Percentiles rank a stretch among this genome's conserved stretches.
Conservation (phyloP, 2,888 invertebrate genomes). For the Synergus japonicus region DNA sequence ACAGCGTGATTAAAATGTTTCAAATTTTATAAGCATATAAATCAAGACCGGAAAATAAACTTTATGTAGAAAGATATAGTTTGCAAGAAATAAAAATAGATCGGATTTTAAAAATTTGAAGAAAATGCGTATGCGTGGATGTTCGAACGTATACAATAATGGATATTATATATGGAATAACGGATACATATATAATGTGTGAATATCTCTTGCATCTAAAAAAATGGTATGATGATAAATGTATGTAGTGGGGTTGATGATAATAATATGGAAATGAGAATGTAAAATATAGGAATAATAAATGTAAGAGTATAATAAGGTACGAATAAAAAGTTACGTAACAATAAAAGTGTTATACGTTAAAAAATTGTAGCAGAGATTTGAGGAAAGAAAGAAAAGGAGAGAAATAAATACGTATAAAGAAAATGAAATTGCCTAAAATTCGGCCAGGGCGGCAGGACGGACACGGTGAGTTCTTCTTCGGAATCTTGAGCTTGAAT, state of each 20-base stretch:
- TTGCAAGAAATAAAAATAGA: neutral
- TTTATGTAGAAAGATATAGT: neutral
- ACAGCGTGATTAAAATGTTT: neutral
- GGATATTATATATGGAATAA: conserved; percentile 14
- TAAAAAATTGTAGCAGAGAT: conserved; percentile 62
- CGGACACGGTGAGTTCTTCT: conserved; percentile 77
- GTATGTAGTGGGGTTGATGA: conserved; percentile 40
- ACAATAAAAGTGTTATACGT: conserved; percentile 59
- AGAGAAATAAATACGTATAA: conserved; percentile 76
- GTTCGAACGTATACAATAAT: conserved; percentile 1
- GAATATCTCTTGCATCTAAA: conserved; percentile 21
- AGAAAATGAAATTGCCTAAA: conserved; percentile 78
- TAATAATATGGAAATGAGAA: conserved; percentile 43
- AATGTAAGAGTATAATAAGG: conserved; percentile 45
- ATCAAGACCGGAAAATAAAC: conserved; percentile 2
- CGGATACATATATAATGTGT: neutral
- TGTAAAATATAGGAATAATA: conserved; percentile 42
- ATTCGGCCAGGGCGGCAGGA: conserved; percentile 77
- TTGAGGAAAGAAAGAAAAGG: conserved; percentile 67
- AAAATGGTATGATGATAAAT: conserved; percentile 5
- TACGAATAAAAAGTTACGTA: conserved; percentile 52
- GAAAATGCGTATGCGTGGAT: conserved; percentile 8
- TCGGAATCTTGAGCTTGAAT: conserved; percentile 74
- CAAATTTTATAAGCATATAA: neutral
- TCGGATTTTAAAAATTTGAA: neutral